Evolutionary conservation across 64 coral and sea anemone genomes (phyloP).

Genomic region (Platygyra sinensis): DNA sequence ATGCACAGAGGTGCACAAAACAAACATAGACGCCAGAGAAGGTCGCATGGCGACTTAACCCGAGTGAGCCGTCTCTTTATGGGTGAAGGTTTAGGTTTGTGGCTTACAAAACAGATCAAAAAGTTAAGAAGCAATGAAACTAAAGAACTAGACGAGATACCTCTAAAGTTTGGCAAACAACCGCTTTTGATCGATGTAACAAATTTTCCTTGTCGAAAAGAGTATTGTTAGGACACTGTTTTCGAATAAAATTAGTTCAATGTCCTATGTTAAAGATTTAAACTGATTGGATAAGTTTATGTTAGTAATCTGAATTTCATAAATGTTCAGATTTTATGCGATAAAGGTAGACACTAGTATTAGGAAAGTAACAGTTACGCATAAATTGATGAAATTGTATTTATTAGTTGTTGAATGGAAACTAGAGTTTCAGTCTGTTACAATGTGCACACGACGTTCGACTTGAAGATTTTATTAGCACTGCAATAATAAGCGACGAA

Average conservation of each 20-base stretch:
- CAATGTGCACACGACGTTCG: not conserved
- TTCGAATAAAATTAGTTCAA: too few species aligned
- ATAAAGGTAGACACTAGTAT: not conserved
- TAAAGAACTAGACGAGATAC: not conserved
- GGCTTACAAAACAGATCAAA: too few species aligned
- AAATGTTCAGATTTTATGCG: not conserved
- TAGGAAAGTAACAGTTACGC: not conserved
- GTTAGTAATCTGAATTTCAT: not conserved
- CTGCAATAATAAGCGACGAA: not conserved
- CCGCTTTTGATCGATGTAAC: not conserved
- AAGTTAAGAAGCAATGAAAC: slow-evolving; percentile 13
- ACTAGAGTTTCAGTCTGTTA: not conserved
- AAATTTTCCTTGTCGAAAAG: too few species aligned
- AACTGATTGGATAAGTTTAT: not conserved
- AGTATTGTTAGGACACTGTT: too few species aligned
- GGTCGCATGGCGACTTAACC: not conserved
- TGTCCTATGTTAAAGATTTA: too few species aligned
- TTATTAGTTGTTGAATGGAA: not conserved
- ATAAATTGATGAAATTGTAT: not conserved
- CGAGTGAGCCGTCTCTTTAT: not conserved
- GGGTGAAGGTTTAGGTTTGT: not conserved
- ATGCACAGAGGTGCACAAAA: not conserved
- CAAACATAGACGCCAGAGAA: not conserved
- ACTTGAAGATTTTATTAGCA: slow-evolving; percentile 14
- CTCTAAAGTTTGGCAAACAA: not conserved